Base-by-base conservation (phyloP, 2,797 vertebrate genomes). In the Poeciliopsis paucimaculata region DNA sequence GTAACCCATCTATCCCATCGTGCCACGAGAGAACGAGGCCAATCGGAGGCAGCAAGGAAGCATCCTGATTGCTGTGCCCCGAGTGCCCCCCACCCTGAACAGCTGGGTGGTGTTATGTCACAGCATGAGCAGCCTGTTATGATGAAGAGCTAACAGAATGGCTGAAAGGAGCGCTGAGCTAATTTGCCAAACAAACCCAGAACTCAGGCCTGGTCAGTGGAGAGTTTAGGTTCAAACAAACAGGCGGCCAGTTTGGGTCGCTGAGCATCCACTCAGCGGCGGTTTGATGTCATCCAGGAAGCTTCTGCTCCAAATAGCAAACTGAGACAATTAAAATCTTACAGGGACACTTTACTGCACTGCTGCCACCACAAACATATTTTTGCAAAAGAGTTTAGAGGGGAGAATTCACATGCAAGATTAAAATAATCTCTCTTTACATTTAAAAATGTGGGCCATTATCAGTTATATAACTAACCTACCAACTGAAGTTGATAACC, bases 1-100 rank as follows among this genome's bases (percentile, higher is more conserved):
- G 0, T 93, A 94, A 95, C 76, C 31, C 28, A 20, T 60, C 81
- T 73, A 86, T 92, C 87, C 84, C 89, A 88, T 85, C 78, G 85
- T 79, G 57, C 82, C 5, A 31, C 11, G 0, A 78, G 60, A 81
- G 77, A 92, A 90, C 49, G 23, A 86, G 86, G 86, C 82, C 83
- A 87, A 78, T 81, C 82, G 83, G 68, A 73, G 68, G 51, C 78
- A 73, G 82, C 5, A 51, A 72, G 23, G 41, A 23, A 39, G 55
- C 82, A 62, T 80, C 49, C 76, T 73, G 77, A 68, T 62, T 77
- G 47, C 39, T 53, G 23, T 53, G 51, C 51, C 51, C 51, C 2
- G 51, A 53, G 49, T 20, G 49, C 28, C 15, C 28, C 28, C 28
- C 57, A 16, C 55, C 41, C 57, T 60, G 75, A 62, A 41, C 72